A percentile compares a stretch with the other conserved stretches of the same genome.
These are phyloP conservation scores for Andricus grossulariae DNA, from an alignment of 1,140 invertebrate genomes.

Conservation along the genomic window DNA sequence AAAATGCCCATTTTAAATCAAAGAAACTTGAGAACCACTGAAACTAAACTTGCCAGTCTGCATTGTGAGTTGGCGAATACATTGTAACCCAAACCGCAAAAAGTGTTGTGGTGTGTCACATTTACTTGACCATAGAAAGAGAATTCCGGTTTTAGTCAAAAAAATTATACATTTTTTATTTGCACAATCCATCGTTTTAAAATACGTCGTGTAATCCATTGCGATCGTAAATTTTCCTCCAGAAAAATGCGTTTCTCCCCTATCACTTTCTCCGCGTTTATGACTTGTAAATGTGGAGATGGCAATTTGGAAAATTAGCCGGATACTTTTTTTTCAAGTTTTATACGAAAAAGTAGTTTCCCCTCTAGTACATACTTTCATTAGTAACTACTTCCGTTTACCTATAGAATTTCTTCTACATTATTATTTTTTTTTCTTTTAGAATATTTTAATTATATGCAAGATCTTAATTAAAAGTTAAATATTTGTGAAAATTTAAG, in stretches of 20 bases:
- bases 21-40: no score
- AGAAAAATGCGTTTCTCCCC: not conserved
- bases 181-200: not conserved
- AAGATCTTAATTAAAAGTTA: no score
- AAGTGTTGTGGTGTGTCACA: not conserved
- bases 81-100: not conserved
- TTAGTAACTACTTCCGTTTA: no score
- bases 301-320: not conserved
- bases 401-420: not conserved
- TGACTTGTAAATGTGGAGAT: not conserved
- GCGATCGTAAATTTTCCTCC: not conserved
- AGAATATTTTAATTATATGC: not conserved
- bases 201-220: not conserved
- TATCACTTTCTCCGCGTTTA: slow-evolving; percentile 21
- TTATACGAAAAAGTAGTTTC: not conserved
- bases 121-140: not conserved
- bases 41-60: no score
- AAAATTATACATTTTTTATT: not conserved
- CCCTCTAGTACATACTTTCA: not conserved
- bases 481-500: no score
- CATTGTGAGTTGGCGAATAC: not conserved
- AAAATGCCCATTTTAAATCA: no score
- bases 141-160: not conserved
- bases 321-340: not conserved
- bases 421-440: not conserved